Conservation (phyloP, 1,140 invertebrate genomes). For the Campodea augens region DNA sequence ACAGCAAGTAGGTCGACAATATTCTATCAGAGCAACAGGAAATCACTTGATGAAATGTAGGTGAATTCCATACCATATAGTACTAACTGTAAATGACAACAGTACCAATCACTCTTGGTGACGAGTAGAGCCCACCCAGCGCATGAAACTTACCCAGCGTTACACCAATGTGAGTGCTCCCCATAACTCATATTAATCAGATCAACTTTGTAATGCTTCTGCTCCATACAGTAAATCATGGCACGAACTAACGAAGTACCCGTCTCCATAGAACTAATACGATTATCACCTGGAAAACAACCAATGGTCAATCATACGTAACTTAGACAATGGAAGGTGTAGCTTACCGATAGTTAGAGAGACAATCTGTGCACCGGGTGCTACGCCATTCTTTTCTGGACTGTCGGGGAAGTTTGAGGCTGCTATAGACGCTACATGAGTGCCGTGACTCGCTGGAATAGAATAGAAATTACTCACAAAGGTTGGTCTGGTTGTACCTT, state of each 20-base stretch:
- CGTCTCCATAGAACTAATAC: slow-evolving; percentile 89
- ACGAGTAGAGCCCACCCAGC: too few relatives aligned
- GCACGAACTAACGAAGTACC: slow-evolving; percentile 76
- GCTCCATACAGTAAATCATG: slow-evolving; percentile 66
- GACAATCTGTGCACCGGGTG: slow-evolving; percentile 89
- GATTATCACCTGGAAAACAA: slow-evolving; percentile 41
- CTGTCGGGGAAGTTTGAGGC: slow-evolving; percentile 76
- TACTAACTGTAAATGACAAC: too few relatives aligned
- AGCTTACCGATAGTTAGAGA: slow-evolving; percentile 61
- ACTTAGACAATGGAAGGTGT: too few relatives aligned
- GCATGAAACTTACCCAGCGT: slow-evolving; percentile 61
- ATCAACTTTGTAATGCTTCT: slow-evolving; percentile 41
- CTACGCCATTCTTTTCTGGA: slow-evolving; percentile 80
- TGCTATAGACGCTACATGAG: slow-evolving; percentile 91
- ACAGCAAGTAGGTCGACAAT: too few relatives aligned
- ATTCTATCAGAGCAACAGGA: too few relatives aligned
- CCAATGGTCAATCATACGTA: neutral
- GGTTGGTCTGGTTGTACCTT: too few relatives aligned
- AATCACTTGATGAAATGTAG: too few relatives aligned
- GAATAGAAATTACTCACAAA: slow-evolving; percentile 3
- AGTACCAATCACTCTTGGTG: too few relatives aligned
- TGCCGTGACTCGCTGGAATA: slow-evolving; percentile 71
- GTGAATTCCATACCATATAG: too few relatives aligned
- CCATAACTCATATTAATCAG: slow-evolving; percentile 98
- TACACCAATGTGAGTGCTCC: slow-evolving; percentile 76